These are phyloP conservation scores for Palloptera scutellata DNA, from an alignment of 2,888 invertebrate species.

Conservation along the genomic window DNA sequence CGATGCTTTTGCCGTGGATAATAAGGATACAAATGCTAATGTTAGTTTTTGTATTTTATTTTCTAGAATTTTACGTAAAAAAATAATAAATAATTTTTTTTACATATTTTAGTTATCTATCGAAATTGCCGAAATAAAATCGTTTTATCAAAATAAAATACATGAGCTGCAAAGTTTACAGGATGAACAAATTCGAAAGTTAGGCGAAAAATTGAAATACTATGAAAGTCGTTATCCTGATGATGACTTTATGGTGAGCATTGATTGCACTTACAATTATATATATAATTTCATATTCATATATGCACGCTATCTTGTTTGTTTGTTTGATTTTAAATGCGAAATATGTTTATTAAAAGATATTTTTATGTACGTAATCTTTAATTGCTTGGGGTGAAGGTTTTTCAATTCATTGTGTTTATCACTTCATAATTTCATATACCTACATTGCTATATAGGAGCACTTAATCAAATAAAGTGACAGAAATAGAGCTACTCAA, in stretches of 20 bases:
- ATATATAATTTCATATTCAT: not conserved
- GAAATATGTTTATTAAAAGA: not conserved
- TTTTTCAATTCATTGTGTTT: not conserved
- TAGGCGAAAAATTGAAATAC: constrained; percentile 57
- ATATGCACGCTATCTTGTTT: not conserved
- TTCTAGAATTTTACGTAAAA: not conserved
- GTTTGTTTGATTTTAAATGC: constrained; percentile 14
- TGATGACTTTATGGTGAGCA: constrained; percentile 62
- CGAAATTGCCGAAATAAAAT: constrained; percentile 56
- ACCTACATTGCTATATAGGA: too few relatives aligned
- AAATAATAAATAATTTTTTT: constrained; percentile 3
- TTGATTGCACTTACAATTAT: not conserved
- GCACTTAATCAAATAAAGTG: too few relatives aligned
- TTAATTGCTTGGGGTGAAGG: constrained; percentile 31
- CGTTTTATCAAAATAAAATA: constrained; percentile 60
- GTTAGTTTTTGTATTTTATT: constrained; percentile 33
- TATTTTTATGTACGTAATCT: too few relatives aligned
- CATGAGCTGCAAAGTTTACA: constrained; percentile 56
- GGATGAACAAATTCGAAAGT: constrained; percentile 52
- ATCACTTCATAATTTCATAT: not conserved
- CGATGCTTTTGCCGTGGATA: constrained; percentile 44
- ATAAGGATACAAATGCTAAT: constrained; percentile 41
- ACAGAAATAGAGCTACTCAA: too few relatives aligned
- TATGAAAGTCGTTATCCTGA: constrained; percentile 60
- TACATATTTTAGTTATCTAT: constrained; percentile 43